A percentile compares a stretch with the other conserved stretches of the same genome.
These are phyloP conservation scores for Dysmachus trigonus DNA, from an alignment of 2,888 invertebrate species.

Conservation along the genomic window DNA sequence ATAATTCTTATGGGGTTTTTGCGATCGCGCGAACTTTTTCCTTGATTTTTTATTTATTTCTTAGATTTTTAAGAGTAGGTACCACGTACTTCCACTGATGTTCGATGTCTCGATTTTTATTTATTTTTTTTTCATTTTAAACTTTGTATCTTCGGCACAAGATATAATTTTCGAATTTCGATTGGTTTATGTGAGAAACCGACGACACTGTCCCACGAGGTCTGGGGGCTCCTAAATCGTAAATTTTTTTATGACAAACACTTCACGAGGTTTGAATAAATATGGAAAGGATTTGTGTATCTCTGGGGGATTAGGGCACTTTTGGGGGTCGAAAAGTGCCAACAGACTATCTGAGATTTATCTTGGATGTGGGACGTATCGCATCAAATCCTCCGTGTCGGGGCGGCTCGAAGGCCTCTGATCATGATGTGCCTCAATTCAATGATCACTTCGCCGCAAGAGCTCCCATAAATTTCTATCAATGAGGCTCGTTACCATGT, in stretches of 20 bases:
- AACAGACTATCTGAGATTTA: not conserved
- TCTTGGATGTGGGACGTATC: not conserved
- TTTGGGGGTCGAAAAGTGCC: not conserved
- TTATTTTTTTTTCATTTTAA: not conserved
- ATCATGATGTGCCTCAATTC: not conserved
- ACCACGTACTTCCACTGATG: not conserved
- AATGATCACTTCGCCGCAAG: not conserved
- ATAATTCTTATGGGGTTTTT: not conserved
- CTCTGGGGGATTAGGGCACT: not conserved
- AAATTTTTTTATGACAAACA: slow-evolving; percentile 12
- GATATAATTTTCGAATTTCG: not conserved
- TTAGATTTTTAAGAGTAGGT: not conserved
- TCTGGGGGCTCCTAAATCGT: not conserved
- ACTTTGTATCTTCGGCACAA: not conserved
- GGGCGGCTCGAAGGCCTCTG: not conserved
- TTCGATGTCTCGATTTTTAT: not conserved
- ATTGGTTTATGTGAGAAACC: not conserved
- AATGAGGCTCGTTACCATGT: not conserved
- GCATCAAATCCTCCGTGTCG: not conserved
- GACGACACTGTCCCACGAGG: not conserved
- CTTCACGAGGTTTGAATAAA: slow-evolving; percentile 21
- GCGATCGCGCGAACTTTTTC: not conserved
- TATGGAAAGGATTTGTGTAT: not conserved
- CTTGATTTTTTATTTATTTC: not conserved
- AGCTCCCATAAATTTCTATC: slow-evolving; percentile 10